Percentiles rank a stretch among this genome's conserved stretches.
phyloP scores from a whole-genome alignment of 2,113 vertebrate genomes.

The Haemorhous mexicanus region DNA sequence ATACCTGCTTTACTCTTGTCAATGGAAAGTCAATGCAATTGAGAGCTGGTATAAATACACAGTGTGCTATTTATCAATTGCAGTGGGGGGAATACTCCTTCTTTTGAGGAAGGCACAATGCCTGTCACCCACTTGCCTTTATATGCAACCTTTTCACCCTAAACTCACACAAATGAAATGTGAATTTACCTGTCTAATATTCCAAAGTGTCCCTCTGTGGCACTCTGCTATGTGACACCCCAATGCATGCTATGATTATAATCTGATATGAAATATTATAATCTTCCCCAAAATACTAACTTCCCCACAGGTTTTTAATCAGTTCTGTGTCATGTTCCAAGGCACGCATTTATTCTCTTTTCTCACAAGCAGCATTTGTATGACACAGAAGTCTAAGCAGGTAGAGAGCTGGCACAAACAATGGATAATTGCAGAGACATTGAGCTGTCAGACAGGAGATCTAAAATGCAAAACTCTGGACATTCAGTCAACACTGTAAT shows the following conservation, averaged over 20 bases:
- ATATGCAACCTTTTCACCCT: background rate
- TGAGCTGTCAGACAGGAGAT: constrained; percentile 3
- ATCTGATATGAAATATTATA: background rate
- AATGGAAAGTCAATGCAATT: background rate
- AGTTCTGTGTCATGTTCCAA: background rate
- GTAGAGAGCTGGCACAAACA: background rate
- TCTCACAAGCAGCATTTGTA: background rate
- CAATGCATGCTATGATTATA: background rate
- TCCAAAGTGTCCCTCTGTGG: background rate
- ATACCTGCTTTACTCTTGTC: background rate
- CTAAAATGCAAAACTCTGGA: constrained; percentile 4
- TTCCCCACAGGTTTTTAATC: background rate
- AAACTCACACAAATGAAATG: background rate
- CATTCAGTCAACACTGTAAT: background rate
- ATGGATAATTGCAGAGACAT: background rate
- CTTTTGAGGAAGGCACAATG: background rate
- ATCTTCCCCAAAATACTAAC: background rate
- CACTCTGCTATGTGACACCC: background rate
- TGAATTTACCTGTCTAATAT: background rate
- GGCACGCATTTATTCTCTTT: background rate
- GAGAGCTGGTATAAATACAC: background rate
- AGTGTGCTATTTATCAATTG: background rate
- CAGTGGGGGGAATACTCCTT: background rate
- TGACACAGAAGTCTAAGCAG: background rate
- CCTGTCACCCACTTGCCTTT: background rate